phyloP scores from a whole-genome alignment of 2,113 vertebrate genomes.

The Oryzias melastigma region DNA sequence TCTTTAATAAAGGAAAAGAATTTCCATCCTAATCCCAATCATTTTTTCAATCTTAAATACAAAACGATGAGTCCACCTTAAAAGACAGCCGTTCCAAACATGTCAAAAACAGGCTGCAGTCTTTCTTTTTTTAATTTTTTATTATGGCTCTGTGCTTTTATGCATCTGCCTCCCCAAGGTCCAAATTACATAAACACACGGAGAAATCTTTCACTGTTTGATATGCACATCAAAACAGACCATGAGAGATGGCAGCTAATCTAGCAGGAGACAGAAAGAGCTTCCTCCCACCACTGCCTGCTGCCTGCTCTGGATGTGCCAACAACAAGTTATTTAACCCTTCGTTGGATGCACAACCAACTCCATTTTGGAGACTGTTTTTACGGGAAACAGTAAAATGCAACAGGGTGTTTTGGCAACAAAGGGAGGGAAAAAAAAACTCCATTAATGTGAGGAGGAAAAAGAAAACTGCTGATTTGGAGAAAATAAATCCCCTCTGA shows the following conservation, averaged over 20 bases:
- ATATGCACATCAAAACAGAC: conserved; percentile 45
- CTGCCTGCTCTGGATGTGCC: conserved; percentile 45
- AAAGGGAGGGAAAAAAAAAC: not conserved
- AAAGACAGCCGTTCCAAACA: too few species aligned
- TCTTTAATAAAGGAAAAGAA: too few species aligned
- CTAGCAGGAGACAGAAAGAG: conserved; percentile 38
- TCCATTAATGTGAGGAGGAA: not conserved
- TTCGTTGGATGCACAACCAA: conserved; percentile 36
- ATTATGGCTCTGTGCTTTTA: conserved; percentile 18
- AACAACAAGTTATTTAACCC: conserved; percentile 55
- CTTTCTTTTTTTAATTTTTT: conserved; percentile 1
- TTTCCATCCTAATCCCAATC: too few species aligned
- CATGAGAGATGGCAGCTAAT: conserved; percentile 49
- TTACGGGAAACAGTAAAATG: conserved; percentile 48
- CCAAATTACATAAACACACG: conserved; percentile 27
- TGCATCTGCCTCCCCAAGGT: conserved; percentile 32
- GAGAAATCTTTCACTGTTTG: conserved; percentile 31
- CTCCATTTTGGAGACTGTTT: conserved; percentile 10
- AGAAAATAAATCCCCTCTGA: not conserved
- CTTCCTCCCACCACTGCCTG: conserved; percentile 54
- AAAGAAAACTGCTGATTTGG: not conserved
- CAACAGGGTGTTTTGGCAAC: conserved; percentile 36
- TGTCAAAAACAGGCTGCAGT: not conserved
- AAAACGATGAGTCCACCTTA: too few species aligned
- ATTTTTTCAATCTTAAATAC: too few species aligned